These are phyloP conservation scores for Entomobrya multifasciata DNA, from an alignment of 2,888 invertebrate genomes.

Conservation along the genomic window DNA sequence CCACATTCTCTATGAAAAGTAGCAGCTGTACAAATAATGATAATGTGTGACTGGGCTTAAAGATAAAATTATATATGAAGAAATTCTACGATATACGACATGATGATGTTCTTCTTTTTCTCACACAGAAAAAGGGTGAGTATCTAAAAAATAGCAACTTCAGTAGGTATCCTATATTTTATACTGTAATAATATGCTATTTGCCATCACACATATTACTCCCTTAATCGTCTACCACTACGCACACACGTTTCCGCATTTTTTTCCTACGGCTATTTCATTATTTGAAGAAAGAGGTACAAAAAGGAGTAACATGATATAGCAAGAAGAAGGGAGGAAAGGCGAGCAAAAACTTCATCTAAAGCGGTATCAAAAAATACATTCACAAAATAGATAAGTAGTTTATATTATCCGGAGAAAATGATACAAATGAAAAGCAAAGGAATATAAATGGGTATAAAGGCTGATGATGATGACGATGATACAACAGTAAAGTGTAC, in stretches of 20 bases:
- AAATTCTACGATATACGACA: slow-evolving; percentile 3
- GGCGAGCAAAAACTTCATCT: no score
- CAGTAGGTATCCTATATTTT: not conserved
- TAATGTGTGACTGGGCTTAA: slow-evolving; percentile 72
- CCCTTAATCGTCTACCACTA: slow-evolving; percentile 50
- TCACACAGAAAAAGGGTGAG: not conserved
- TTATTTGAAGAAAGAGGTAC: slow-evolving; percentile 35
- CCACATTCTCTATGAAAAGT: slow-evolving; percentile 61
- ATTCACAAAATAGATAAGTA: not conserved
- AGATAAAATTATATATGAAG: slow-evolving; percentile 63
- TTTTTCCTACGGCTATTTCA: slow-evolving; percentile 59
- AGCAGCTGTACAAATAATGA: slow-evolving; percentile 74
- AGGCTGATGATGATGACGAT: no score
- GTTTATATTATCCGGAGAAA: not conserved
- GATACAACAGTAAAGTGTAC: not conserved
- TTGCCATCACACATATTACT: slow-evolving; percentile 57
- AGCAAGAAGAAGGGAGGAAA: slow-evolving; percentile 16
- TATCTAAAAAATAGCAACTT: not conserved
- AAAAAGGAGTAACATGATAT: not conserved
- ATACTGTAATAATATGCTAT: slow-evolving; percentile 12
- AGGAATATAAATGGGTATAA: no score
- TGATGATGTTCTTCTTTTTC: not conserved
- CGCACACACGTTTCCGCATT: slow-evolving; percentile 56
- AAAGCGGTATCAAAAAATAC: not conserved
- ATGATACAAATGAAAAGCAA: not conserved